Conservation (phyloP, 1,140 invertebrate genomes). For the Stegodyphus dumicola region DNA sequence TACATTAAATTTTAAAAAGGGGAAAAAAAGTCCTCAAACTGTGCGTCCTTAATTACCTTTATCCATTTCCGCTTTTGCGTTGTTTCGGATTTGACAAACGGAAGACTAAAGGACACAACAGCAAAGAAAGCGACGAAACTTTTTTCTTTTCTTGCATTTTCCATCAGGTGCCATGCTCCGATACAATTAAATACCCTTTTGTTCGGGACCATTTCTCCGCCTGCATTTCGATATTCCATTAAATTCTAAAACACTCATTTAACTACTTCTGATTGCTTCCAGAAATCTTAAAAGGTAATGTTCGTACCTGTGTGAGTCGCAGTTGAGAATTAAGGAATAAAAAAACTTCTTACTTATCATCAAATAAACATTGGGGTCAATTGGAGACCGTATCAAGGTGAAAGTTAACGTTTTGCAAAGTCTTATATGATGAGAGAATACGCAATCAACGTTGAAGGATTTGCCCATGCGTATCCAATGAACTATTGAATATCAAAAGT, state of each 20-base stretch:
- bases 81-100: no score
- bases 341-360: conserved; percentile 31
- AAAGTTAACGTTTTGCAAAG: conserved; percentile 23
- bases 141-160: neutral
- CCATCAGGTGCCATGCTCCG: conserved; percentile 18
- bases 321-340: conserved; percentile 23
- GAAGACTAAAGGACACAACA: no score
- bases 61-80: no score
- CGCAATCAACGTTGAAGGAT: no score
- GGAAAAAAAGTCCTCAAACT: no score
- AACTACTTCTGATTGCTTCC: conserved; percentile 26
- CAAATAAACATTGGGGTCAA: conserved; percentile 54
- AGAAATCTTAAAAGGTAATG: conserved; percentile 3
- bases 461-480: no score
- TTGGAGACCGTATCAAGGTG: conserved; percentile 11
- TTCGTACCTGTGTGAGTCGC: no score
- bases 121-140: no score
- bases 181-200: conserved; percentile 40
- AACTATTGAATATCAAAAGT: no score
- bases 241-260: conserved; percentile 41
- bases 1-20: no score
- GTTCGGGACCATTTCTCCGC: conserved; percentile 29
- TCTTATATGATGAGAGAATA: neutral
- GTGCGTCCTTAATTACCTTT: no score
- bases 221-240: conserved; percentile 34